phyloP scores from a whole-genome alignment of 2,888 invertebrate genomes.

The Ormia ochracea region DNA sequence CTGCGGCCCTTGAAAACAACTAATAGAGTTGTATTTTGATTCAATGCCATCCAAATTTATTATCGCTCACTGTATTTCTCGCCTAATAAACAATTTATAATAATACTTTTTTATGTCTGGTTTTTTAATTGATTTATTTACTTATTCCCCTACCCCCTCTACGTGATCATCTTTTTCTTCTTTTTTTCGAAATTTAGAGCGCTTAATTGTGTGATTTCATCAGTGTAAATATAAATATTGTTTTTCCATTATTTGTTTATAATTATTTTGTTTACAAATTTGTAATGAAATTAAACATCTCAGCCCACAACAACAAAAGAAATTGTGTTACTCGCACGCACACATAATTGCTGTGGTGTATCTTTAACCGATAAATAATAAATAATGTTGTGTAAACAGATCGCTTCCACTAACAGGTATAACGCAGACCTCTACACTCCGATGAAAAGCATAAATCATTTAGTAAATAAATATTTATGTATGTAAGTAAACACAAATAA shows the following conservation, averaged over 20 bases:
- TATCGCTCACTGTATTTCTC: too few relatives aligned
- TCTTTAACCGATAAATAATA: conserved; percentile 38
- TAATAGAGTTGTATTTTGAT: too few relatives aligned
- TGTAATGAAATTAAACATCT: conserved; percentile 33
- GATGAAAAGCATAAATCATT: background rate
- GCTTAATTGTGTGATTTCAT: conserved; percentile 17
- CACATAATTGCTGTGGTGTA: conserved; percentile 7
- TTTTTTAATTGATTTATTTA: background rate
- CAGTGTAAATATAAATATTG: conserved; percentile 8
- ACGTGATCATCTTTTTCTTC: background rate
- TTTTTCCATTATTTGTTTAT: conserved; percentile 11
- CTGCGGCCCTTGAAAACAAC: too few relatives aligned
- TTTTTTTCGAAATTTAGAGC: conserved; percentile 7
- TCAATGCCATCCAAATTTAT: too few relatives aligned
- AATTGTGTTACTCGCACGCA: too few relatives aligned
- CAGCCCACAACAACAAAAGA: background rate
- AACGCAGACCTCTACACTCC: background rate
- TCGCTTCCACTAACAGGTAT: conserved; percentile 23
- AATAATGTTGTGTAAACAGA: conserved; percentile 35
- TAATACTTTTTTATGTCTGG: background rate
- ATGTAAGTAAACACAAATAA: background rate
- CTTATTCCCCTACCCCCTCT: too few relatives aligned
- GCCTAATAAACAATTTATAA: too few relatives aligned
- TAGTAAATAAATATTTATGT: conserved; percentile 28
- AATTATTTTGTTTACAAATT: conserved; percentile 2